Conservation (phyloP, 2,797 vertebrate species). For the Salarias fasciatus region DNA sequence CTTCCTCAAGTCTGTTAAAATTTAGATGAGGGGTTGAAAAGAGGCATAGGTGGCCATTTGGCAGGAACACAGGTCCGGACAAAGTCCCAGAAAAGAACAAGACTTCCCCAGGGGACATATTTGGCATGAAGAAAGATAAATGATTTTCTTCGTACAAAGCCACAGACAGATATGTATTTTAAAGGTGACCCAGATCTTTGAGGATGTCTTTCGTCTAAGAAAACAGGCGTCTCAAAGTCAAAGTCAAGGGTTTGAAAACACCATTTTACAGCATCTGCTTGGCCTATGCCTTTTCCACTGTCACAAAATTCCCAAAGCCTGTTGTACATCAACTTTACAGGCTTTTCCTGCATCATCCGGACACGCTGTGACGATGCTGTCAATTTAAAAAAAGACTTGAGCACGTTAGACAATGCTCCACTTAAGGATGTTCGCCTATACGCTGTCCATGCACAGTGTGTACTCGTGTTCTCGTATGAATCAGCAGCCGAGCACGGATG, state of each 20-base stretch:
- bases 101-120: neutral
- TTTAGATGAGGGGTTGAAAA: conserved; percentile 5
- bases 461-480: conserved; percentile 60
- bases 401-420: conserved; percentile 22
- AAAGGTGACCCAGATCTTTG: neutral
- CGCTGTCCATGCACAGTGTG: conserved; percentile 28
- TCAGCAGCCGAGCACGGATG: conserved; percentile 64
- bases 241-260: neutral
- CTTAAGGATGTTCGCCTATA: conserved; percentile 27
- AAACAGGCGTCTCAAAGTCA: too few species aligned
- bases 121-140: neutral
- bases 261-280: neutral
- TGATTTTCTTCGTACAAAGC: neutral
- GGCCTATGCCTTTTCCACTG: neutral
- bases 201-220: neutral
- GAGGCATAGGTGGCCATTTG: conserved; percentile 18
- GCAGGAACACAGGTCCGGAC: conserved; percentile 6
- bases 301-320: conserved; percentile 9
- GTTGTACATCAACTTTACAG: neutral
- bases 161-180: too few species aligned
- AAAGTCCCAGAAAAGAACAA: conserved; percentile 21
- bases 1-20: conserved; percentile 8
- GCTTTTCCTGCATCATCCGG: neutral
- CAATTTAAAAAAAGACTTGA: conserved; percentile 3
- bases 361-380: neutral